Conservation (phyloP, 2,888 invertebrate genomes). For the Cephonodes hylas region DNA sequence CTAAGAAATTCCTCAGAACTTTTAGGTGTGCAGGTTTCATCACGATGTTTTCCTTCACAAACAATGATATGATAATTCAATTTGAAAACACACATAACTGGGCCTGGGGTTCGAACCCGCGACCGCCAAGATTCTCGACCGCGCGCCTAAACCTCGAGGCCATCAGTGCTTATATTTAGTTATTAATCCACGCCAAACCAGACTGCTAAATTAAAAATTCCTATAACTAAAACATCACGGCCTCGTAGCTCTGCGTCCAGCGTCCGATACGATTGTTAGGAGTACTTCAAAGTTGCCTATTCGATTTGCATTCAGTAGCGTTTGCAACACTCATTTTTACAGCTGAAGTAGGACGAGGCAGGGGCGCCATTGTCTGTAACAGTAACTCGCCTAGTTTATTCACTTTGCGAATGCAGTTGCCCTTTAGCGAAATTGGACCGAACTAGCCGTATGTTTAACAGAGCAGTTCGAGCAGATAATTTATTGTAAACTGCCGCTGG, state of each 20-base stretch:
- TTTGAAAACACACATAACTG: no score
- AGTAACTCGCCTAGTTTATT: neutral
- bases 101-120: no score
- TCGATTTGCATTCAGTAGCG: slow-evolving; percentile 66
- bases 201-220: neutral
- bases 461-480: no score
- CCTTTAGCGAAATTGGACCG: neutral
- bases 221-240: slow-evolving; percentile 20
- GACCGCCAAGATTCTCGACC: no score
- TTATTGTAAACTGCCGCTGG: no score
- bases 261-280: slow-evolving; percentile 60
- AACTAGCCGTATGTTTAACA: neutral
- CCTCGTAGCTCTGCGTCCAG: slow-evolving; percentile 26
- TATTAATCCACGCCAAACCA: neutral
- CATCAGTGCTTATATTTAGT: no score
- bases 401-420: neutral
- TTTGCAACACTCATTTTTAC: slow-evolving; percentile 62
- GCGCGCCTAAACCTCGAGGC: no score
- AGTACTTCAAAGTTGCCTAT: slow-evolving; percentile 65
- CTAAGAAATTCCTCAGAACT: no score
- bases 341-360: slow-evolving; percentile 50
- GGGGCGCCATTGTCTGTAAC: slow-evolving; percentile 20
- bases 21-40: no score
- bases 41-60: no score
- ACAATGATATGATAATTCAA: no score